These are phyloP conservation scores for Steatocranus sp. DNA, from an alignment of 2,797 vertebrate species.

Conservation along the genomic window DNA sequence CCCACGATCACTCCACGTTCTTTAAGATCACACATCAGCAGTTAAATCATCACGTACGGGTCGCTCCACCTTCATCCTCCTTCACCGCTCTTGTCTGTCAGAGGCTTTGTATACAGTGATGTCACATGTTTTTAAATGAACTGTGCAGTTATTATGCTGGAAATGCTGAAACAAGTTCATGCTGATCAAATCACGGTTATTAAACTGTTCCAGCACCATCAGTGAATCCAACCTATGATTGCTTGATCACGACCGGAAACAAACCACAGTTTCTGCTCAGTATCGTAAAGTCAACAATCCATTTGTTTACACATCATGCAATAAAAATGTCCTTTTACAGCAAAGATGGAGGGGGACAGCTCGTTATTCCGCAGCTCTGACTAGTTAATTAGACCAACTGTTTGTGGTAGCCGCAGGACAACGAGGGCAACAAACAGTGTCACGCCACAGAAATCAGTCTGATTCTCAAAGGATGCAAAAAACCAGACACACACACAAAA, in stretches of 20 bases:
- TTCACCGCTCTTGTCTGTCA: background rate
- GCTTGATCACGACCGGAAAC: background rate
- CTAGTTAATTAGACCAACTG: rapidly evolving
- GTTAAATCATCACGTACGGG: background rate
- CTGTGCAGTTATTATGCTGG: background rate
- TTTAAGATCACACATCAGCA: background rate
- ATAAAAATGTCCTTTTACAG: rapidly evolving
- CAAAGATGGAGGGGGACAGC: background rate
- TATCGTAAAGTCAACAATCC: rapidly evolving
- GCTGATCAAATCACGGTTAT: background rate
- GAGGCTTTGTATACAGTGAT: background rate
- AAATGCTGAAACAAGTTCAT: background rate
- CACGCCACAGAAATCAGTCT: background rate
- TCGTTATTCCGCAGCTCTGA: rapidly evolving
- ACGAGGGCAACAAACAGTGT: background rate
- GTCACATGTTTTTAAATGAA: background rate
- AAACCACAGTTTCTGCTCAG: too few relatives aligned
- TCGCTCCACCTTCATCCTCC: background rate
- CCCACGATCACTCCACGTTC: background rate
- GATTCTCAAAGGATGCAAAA: background rate
- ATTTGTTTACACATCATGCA: background rate
- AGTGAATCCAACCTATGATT: background rate
- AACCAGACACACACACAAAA: background rate
- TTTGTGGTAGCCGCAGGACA: background rate
- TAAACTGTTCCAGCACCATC: background rate